Conservation (phyloP, 2,113 vertebrate genomes). For the Cyanoliseus patagonus region DNA sequence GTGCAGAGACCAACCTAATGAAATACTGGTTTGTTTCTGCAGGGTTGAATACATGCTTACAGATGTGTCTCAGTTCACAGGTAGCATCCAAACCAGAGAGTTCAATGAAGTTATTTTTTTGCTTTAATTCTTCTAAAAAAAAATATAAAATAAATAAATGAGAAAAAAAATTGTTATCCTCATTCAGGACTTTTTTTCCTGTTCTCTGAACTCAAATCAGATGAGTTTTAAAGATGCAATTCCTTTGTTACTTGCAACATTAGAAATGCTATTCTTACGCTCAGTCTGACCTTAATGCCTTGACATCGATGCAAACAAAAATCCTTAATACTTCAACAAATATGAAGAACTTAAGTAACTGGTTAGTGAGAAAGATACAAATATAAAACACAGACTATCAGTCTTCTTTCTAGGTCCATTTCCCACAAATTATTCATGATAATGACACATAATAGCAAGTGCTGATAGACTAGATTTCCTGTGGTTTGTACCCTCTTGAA, state of each 20-base stretch:
- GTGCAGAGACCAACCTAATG: neutral
- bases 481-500: slow-evolving; percentile 30
- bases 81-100: neutral
- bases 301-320: neutral
- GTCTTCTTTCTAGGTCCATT: neutral
- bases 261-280: neutral
- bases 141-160: too few relatives aligned
- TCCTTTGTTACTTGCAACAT: neutral
- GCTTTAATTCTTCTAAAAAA: neutral
- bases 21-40: neutral
- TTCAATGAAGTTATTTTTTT: neutral
- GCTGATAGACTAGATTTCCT: slow-evolving; percentile 15
- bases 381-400: neutral
- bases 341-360: neutral
- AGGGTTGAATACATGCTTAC: neutral
- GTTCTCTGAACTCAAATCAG: neutral
- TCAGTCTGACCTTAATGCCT: neutral
- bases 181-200: neutral
- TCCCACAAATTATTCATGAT: slow-evolving; percentile 56
- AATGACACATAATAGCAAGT: slow-evolving; percentile 39
- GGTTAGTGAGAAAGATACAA: neutral
- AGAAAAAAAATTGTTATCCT: neutral
- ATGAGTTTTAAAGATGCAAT: neutral
- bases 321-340: neutral
- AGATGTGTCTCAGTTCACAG: neutral